Base-by-base conservation (phyloP, 2,888 invertebrate species). In the Campopleginae sp. region DNA sequence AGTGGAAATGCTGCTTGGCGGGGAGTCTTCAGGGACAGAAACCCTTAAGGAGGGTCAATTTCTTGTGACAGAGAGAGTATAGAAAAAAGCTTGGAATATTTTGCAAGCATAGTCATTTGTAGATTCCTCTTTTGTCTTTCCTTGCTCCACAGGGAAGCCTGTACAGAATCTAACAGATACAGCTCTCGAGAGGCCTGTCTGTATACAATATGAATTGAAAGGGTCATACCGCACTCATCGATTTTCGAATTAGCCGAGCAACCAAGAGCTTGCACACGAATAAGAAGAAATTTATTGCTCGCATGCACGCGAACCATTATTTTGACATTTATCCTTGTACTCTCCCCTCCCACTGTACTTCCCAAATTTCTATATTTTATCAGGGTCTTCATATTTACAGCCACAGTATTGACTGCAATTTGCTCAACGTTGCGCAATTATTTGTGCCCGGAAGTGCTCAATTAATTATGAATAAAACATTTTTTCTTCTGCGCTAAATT, bases 171-270 rank as follows among this genome's bases (percentile, higher is more conserved):
- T 19, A 70, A 51, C 66, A 7, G 27, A 68, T 58, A 42, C 23
- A 66, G 54, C 58, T 31, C 68, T n/a, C 72, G 17, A 65, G 42
- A 63, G 72, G 72, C 38, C 38, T 42, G 63, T 42, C 27, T 23
- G 63, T 23, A 70, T 72, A 31, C 23, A 63, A 48, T 71, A 51
- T 66, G 10, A 54, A 80, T 74, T 27, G 58, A 80, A 65, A 54
- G 72, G 74, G 72, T 80, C 74, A 66, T 66, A 51, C 19, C 17
- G 58, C 27, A 42, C 63, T 65, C 54, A 46, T 70, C 63, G 79
- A 72, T 79, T 79, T 79, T 71, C 46, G 71, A 63, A 63, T 27
- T 48, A 61, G 63, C 27, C 58, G 72, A 71, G 61, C 42, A 33
- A 74, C 23, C 65, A 58, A 71, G 38, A 23, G 31, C 31, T 74